phyloP scores from a whole-genome alignment of 2,888 invertebrate species.

The Eudasyphora cyanicolor region DNA sequence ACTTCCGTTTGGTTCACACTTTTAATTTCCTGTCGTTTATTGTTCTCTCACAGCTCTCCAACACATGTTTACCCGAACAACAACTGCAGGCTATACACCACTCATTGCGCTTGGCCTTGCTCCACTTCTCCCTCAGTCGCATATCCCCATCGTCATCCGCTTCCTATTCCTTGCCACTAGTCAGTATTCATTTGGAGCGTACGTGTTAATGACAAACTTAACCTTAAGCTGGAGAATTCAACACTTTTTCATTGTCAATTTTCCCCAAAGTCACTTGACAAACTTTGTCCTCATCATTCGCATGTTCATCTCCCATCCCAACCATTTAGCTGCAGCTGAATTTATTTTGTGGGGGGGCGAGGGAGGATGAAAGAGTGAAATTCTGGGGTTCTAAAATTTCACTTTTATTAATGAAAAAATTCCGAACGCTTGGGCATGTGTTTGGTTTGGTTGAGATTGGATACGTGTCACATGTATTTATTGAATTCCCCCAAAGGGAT shows the following conservation, averaged over 20 bases:
- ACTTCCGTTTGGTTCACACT: slow-evolving; percentile 59
- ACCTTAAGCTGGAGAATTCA: slow-evolving; percentile 57
- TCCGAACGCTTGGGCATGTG: neutral
- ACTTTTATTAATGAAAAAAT: slow-evolving; percentile 61
- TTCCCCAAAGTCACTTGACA: slow-evolving; percentile 36
- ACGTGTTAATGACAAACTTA: slow-evolving; percentile 61
- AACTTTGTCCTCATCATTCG: neutral
- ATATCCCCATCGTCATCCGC: neutral
- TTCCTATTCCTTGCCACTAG: neutral
- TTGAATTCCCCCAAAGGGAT: slow-evolving; percentile 57
- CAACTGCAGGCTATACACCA: neutral
- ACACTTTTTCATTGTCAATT: slow-evolving; percentile 55
- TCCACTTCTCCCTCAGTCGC: neutral
- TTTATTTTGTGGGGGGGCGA: neutral
- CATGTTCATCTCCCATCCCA: neutral
- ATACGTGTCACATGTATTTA: slow-evolving; percentile 55
- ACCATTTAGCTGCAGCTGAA: neutral
- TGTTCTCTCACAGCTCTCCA: slow-evolving; percentile 40
- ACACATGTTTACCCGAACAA: slow-evolving; percentile 17
- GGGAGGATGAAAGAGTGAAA: neutral
- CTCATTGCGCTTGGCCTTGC: neutral
- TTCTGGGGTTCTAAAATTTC: slow-evolving; percentile 46
- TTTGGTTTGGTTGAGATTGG: slow-evolving; percentile 21
- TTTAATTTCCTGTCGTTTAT: slow-evolving; percentile 61
- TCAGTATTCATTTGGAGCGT: slow-evolving; percentile 20